These are phyloP conservation scores for Erythrolamprus reginae DNA, from an alignment of 2,113 vertebrate species.

Conservation along the genomic window DNA sequence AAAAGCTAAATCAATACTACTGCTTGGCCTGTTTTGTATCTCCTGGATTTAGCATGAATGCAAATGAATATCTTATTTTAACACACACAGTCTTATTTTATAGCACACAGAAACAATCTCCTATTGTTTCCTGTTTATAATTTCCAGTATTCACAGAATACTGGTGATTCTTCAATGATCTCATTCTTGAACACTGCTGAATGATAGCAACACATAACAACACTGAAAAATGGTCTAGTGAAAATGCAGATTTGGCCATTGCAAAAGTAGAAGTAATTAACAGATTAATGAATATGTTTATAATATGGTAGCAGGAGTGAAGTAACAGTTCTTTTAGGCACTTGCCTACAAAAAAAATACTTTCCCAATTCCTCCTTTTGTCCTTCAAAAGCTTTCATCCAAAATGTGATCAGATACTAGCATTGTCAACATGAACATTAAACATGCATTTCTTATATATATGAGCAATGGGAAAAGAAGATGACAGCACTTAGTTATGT, in stretches of 20 bases:
- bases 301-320: background rate
- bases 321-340: background rate
- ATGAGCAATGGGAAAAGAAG: background rate
- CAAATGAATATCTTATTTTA: background rate
- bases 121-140: background rate
- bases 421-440: background rate
- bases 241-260: background rate
- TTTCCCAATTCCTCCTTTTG: background rate
- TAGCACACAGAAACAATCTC: background rate
- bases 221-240: background rate
- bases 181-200: background rate
- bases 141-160: background rate
- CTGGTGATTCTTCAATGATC: background rate
- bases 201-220: background rate
- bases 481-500: constrained; percentile 14
- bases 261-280: background rate
- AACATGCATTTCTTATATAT: constrained; percentile 18
- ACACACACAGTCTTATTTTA: background rate
- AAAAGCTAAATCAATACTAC: background rate
- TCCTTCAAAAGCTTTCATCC: no score
- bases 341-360: background rate
- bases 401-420: background rate
- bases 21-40: background rate
- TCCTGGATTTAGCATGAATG: background rate
- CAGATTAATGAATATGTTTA: background rate